Percentiles rank a stretch among this genome's conserved stretches.
Evolutionary conservation across 2,888 invertebrate genomes (phyloP).

Genomic region (Nebria salina): DNA sequence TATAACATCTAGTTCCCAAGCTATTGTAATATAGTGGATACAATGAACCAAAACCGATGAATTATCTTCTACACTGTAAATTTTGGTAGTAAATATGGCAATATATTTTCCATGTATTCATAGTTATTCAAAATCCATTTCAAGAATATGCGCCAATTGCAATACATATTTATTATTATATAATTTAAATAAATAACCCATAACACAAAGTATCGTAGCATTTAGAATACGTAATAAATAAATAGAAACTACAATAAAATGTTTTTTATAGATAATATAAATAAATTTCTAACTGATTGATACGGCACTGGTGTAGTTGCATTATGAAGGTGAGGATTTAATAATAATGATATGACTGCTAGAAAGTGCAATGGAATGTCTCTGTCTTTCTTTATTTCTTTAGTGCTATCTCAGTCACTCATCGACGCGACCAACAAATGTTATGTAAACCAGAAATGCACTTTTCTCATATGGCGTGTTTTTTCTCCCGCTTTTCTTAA

Average conservation of each 20-base stretch:
- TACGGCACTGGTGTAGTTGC: background rate
- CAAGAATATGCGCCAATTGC: background rate
- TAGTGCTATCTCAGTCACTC: background rate
- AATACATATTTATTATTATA: background rate
- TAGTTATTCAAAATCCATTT: background rate
- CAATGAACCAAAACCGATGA: no score
- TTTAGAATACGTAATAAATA: background rate
- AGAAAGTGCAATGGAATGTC: constrained; percentile 31
- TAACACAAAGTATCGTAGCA: background rate
- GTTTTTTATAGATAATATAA: background rate
- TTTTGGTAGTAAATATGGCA: no score
- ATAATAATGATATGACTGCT: constrained; percentile 11
- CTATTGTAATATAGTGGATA: no score
- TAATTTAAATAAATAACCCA: background rate
- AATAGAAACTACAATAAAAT: background rate
- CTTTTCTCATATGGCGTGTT: constrained; percentile 43
- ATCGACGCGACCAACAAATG: constrained; percentile 33
- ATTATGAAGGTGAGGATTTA: background rate
- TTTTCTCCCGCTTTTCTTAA: constrained; percentile 17
- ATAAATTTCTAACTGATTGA: background rate
- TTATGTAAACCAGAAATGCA: constrained; percentile 42
- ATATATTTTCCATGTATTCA: no score
- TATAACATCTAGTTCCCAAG: no score
- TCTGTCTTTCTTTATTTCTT: constrained; percentile 9
- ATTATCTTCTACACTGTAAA: no score